Base-by-base conservation (phyloP, 2,797 vertebrate species). In the Coregonus sp. region DNA sequence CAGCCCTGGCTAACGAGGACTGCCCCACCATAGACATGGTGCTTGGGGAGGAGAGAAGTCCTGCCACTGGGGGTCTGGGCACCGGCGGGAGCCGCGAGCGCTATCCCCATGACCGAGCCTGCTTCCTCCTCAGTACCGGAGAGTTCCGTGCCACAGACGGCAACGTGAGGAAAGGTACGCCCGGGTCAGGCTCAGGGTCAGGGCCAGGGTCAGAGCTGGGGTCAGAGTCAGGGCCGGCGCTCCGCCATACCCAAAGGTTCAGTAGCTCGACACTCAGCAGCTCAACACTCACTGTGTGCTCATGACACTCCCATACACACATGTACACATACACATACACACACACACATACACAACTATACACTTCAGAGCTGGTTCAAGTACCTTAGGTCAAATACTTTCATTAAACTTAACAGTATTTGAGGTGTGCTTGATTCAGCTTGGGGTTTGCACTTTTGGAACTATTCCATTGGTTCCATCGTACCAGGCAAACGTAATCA, bases 1-100 rank as follows among this genome's bases (percentile, higher is more conserved):
- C 96, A 0, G 96, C 96, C 0, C 88, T 98, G 76, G 97, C 97
- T 83, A 97, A 98, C 0, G 97, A 97, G 91, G 97, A 98, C 92
- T 98, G 97, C 76, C 97, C 97, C 0, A 96, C 94, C 78, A 97
- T 98, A 9, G 96, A 98, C 91, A 96, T 97, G 88, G 96, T 96
- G 79, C 90, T 97, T 18, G 96, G 96, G n/a, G 97, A 98, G 9
- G 97, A 98, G 89, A 95, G 96, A 80, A 97, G 96, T 83, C 96
- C 97, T 0, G 94, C 94, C 50, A 91, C 92, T 0, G 91, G 93
- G 0, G 94, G 90, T 14, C 86, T 93, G 0, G 92, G 94, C 59
- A 90, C 92, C 69, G 88, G 84, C 78, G 84, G 90, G 12, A 91
- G 92, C 70, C 95, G 95, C 0, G 96, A 97, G 82, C 95, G 96